Percentiles rank a stretch among this genome's conserved stretches.
Evolutionary conservation across 1,140 invertebrate species (phyloP).

Genomic region (Akabosia matsudoensis): DNA sequence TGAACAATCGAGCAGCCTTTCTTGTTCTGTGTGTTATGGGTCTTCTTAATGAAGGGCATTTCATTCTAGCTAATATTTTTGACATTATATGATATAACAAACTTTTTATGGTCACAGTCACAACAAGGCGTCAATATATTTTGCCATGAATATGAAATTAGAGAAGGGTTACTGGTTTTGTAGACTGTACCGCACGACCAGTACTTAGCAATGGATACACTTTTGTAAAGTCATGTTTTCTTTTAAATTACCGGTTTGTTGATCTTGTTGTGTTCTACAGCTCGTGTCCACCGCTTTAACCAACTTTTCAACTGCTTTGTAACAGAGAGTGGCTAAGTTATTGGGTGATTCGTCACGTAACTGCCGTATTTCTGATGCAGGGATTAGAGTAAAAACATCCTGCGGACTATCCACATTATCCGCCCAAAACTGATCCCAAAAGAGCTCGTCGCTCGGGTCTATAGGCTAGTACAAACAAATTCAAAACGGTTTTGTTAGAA

Average conservation of each 20-base stretch:
- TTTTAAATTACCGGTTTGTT: constrained; percentile 72
- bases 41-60: too few relatives aligned
- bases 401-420: constrained; percentile 89
- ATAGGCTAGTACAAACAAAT: constrained; percentile 64
- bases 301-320: constrained; percentile 96
- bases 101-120: not conserved
- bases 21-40: too few relatives aligned
- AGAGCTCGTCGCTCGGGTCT: constrained; percentile 83
- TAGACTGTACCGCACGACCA: not conserved
- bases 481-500: constrained; percentile 35
- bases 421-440: constrained; percentile 99
- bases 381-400: constrained; percentile 95
- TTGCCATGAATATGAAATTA: constrained; percentile 11
- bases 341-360: constrained; percentile 92
- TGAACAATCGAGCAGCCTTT: too few relatives aligned
- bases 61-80: too few relatives aligned
- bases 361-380: constrained; percentile 86
- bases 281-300: constrained; percentile 86
- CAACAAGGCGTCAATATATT: not conserved
- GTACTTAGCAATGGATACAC: too few relatives aligned
- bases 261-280: constrained; percentile 87
- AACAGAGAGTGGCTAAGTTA: constrained; percentile 97
- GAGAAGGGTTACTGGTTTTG: not conserved
- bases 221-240: not conserved
- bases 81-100: too few relatives aligned